These are phyloP conservation scores for Pseudomyrmex pallidus DNA, from an alignment of 1,140 invertebrate species.

Conservation along the genomic window DNA sequence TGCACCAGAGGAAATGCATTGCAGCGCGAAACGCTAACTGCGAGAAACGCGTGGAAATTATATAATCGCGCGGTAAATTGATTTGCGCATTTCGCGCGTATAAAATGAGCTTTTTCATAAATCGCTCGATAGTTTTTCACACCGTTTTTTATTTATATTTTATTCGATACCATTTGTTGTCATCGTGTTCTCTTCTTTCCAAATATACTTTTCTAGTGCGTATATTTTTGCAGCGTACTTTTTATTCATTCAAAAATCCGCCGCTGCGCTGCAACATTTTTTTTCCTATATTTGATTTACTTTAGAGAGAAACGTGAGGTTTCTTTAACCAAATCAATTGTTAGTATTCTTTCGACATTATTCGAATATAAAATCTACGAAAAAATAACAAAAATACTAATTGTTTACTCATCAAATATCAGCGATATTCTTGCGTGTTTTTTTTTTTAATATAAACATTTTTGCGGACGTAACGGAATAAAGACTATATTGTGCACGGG, in stretches of 20 bases:
- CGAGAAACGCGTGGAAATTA: constrained; percentile 16
- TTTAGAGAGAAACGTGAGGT: not conserved
- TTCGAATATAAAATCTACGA: not conserved
- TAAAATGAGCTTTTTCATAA: too few species aligned
- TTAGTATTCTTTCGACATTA: not conserved
- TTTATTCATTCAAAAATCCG: too few species aligned
- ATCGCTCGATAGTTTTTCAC: not conserved
- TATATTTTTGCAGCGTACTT: too few species aligned
- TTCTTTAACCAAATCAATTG: not conserved
- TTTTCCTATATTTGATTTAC: too few species aligned
- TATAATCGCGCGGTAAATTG: constrained; percentile 40
- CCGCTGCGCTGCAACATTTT: too few species aligned
- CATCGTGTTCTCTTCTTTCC: not conserved
- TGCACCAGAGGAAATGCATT: constrained; percentile 18
- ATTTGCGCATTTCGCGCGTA: not conserved
- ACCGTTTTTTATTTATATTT: not conserved
- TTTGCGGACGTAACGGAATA: not conserved
- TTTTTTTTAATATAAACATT: not conserved
- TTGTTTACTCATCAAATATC: not conserved
- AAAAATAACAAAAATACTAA: not conserved
- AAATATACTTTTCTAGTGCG: too few species aligned
- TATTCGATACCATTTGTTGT: not conserved
- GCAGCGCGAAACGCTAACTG: not conserved
- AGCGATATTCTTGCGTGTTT: not conserved
- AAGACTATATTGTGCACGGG: not conserved